These are phyloP conservation scores for Leptonema lineaticorne DNA, from an alignment of 1,140 invertebrate species.

Conservation along the genomic window DNA sequence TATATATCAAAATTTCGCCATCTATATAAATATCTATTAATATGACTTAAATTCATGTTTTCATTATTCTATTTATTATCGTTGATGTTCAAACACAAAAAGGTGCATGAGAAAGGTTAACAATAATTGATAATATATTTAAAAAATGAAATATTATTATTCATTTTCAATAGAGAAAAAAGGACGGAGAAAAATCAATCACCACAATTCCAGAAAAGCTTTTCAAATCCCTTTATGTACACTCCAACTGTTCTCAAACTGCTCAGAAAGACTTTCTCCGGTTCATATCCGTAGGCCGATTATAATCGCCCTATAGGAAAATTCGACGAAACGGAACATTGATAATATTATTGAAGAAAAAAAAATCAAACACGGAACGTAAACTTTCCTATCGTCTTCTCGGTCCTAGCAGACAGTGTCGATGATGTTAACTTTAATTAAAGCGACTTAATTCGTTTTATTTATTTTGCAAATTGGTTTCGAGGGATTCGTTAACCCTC, in stretches of 20 bases:
- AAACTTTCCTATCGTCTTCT: neutral
- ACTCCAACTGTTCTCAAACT: slow-evolving; percentile 11
- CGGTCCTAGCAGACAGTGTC: slow-evolving; percentile 12
- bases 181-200: slow-evolving; percentile 1
- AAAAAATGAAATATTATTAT: too few species aligned
- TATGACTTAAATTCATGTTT: too few species aligned
- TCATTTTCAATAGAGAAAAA: too few species aligned
- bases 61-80: too few species aligned
- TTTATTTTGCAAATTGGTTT: slow-evolving; percentile 20
- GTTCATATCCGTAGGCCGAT: neutral
- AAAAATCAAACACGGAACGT: neutral
- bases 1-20: too few species aligned
- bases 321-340: too few species aligned
- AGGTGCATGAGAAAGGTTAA: too few species aligned
- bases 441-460: slow-evolving; percentile 18
- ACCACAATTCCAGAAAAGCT: neutral
- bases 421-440: slow-evolving; percentile 19
- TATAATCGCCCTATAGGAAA: neutral
- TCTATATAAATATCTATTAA: too few species aligned
- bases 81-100: too few species aligned
- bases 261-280: neutral
- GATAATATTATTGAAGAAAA: too few species aligned
- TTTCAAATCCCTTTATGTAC: slow-evolving; percentile 9
- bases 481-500: neutral
- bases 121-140: too few species aligned